These are phyloP conservation scores for Drosophila koepferae DNA, from an alignment of 2,888 invertebrate species.

Conservation along the genomic window DNA sequence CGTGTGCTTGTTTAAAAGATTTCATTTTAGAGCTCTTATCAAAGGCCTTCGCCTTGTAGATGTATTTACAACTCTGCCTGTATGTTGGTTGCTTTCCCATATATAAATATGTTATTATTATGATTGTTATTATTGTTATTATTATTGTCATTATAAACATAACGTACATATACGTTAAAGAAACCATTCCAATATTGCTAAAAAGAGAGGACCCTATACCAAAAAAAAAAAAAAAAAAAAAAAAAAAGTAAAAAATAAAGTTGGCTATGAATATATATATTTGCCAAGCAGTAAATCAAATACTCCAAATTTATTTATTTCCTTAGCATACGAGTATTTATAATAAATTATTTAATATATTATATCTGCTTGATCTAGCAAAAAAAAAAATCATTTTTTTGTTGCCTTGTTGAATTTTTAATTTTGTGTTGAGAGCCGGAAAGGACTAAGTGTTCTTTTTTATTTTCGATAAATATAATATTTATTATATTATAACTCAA, in stretches of 20 bases:
- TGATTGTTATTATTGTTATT: background rate
- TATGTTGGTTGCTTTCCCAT: slow-evolving; percentile 48
- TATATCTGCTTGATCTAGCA: slow-evolving; percentile 70
- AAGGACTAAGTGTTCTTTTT: slow-evolving; percentile 59
- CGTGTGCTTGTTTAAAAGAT: slow-evolving; percentile 66
- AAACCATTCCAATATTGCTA: slow-evolving; percentile 37
- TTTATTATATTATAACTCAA: slow-evolving; percentile 9
- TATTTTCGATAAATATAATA: background rate
- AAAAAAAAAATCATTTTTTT: slow-evolving; percentile 4
- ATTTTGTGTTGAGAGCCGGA: slow-evolving; percentile 47
- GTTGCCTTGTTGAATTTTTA: slow-evolving; percentile 33
- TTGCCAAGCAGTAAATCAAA: slow-evolving; percentile 48
- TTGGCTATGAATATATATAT: slow-evolving; percentile 39
- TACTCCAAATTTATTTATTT: slow-evolving; percentile 37
- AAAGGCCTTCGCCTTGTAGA: slow-evolving; percentile 58
- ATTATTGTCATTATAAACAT: slow-evolving; percentile 50
- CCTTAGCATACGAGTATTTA: slow-evolving; percentile 51
- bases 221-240: slow-evolving; percentile 15
- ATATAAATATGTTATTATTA: slow-evolving; percentile 8
- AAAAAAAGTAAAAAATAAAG: slow-evolving; percentile 1
- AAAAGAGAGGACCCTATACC: slow-evolving; percentile 80
- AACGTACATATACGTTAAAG: slow-evolving; percentile 48
- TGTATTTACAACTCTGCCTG: slow-evolving; percentile 62
- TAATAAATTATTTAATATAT: slow-evolving; percentile 21
- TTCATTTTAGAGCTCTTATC: slow-evolving; percentile 15